Base-by-base conservation (phyloP, 1,140 invertebrate species). In the Dendrolimus kikuchii region DNA sequence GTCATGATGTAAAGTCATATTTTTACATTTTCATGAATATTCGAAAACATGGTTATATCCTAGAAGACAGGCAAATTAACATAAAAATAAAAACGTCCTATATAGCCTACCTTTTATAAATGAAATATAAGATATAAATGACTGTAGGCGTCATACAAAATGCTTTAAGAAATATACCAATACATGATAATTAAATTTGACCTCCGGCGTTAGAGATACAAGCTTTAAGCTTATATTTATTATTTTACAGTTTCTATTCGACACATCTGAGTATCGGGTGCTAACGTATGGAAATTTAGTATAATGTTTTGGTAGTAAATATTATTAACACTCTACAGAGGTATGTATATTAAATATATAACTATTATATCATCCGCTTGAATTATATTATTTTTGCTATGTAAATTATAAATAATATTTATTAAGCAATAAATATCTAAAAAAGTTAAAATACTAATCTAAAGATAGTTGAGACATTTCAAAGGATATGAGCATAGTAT, bases 181-280 rank as follows among this genome's bases (percentile, higher is more conserved):
- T 66, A 72, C 64, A 70, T 71, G 77, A 78, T 81, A 81, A 81
- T 81, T 81, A 77, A 78, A 77, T 75, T 72, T 75, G 63, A 74
- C 75, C 75, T 68, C 57, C 57, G 68, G 72, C 72, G 64, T 56
- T 62, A 60, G 64, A 63, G 57, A 68, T 70, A 71, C 65, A 62
- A 60, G 60, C 56, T 72, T 73, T 69, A 62, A 38, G 44, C 67
- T 61, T 53, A 50, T 67, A 65, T 77, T 77, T 77, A 75, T 71
- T 65, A 60, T 51, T 50, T 59, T 64, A 63, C 48, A 53, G 60
- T 71, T 60, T 72, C 67, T 66, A 79, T 70, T 75, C 71, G 75
- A 77, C 70, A 72, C 66, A 44, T 62, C 55, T 58, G 53, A 61
- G 58, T 55, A 60, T 64, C 71, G 69, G 72, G 65, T 77, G 72